These are phyloP conservation scores for Cirrhinus molitorella DNA, from an alignment of 2,797 vertebrate species.

Conservation along the genomic window DNA sequence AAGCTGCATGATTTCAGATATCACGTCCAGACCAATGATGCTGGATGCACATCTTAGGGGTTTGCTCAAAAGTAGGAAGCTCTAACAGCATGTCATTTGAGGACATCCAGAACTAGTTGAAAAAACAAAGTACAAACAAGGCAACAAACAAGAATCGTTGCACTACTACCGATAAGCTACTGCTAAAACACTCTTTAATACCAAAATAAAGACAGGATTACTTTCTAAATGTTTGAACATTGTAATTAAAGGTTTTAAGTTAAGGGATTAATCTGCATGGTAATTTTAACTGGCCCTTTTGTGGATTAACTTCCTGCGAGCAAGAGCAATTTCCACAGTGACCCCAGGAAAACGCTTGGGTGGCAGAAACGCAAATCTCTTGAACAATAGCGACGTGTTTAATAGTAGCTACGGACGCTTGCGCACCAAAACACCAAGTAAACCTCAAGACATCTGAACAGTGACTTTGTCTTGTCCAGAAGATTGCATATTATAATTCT, in stretches of 20 bases:
- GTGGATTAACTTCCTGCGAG: conserved; percentile 55
- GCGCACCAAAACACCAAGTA: background rate
- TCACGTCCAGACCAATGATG: background rate
- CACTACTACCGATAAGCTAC: conserved; percentile 43
- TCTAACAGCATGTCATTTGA: conserved; percentile 1
- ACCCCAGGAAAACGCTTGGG: conserved; percentile 31
- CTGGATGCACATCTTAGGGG: background rate
- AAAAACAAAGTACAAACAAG: conserved; percentile 22
- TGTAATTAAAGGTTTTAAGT: conserved; percentile 58
- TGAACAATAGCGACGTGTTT: conserved; percentile 27
- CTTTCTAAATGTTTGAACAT: conserved; percentile 56
- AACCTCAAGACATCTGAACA: background rate
- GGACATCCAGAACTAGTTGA: conserved; percentile 20
- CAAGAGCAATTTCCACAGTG: conserved; percentile 45
- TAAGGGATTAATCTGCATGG: conserved; percentile 52
- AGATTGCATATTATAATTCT: background rate
- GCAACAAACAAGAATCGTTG: conserved; percentile 8
- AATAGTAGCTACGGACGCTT: background rate
- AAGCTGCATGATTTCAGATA: background rate
- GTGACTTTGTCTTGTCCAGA: background rate
- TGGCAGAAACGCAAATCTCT: conserved; percentile 24
- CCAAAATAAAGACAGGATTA: conserved; percentile 56
- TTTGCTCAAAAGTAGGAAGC: background rate
- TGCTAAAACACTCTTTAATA: conserved; percentile 47
- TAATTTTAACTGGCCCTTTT: conserved; percentile 55